Base-by-base conservation (phyloP, 1,140 invertebrate species). In the Panonychus citri region DNA sequence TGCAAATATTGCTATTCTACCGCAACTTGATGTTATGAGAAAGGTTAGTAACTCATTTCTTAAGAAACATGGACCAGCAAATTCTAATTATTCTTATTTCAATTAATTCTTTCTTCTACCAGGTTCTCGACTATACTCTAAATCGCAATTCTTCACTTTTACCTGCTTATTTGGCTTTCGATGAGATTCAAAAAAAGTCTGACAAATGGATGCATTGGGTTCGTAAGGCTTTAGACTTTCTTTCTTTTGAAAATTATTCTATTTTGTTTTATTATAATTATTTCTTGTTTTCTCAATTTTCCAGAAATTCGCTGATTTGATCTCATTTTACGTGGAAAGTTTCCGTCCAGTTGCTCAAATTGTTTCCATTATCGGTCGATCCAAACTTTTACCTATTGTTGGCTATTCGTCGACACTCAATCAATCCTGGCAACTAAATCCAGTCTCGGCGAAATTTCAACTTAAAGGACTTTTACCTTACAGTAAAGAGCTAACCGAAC, bases 141-240 rank as follows among this genome's bases (percentile, higher is more conserved):
- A 85, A 95, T 67, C 74, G 90, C 28, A 86, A 90, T 71, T 81
- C 82, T 4, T 90, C 86, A 65, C 71, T 96, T 12, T 70, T 95
- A 43, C 91, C 91, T 15, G 85, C 82, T 21, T 94, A 94, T 69
- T 85, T 96, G 61, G 84, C 94, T 59, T 81, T 91, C 0, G 93
- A 89, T 70, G 89, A 95, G 73, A 81, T 96, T 62, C 78, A 84
- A 54, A 86, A 94, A 71, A 63, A 62, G 46, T 39, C 53, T 57
- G 58, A 53, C 37, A 76, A 76, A 55, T 85, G 81, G 77, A 86
- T 86, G 34, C 88, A 94, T 71, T 94, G 89, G 88, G 82, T 85
- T 77, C 73, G 69, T 59, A 27, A 5, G 19, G 27, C 15, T 25
- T 42, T n/a, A n/a, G 30, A 48, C 30, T 34, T 34, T 34, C 30